Base-by-base conservation (phyloP, 1,140 invertebrate genomes). In the Drosophila tropicalis region DNA sequence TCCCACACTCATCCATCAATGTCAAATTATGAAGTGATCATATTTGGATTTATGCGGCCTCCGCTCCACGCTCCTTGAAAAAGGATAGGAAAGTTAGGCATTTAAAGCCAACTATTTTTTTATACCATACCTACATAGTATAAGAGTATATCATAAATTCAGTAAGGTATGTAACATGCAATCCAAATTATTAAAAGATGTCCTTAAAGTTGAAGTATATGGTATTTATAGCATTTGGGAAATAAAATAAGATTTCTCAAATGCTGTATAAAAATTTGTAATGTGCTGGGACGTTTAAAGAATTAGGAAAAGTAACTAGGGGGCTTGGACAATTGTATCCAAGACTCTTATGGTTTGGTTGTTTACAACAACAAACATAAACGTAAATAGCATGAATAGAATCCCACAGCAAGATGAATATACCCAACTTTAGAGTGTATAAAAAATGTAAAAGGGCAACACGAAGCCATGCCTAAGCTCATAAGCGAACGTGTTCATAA, bases 11-110 rank as follows among this genome's bases (percentile, higher is more conserved):
- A 91, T 91, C 90, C 78, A 91, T 91, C 90, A 91, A 91, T 91
- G 90, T 91, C 90, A 91, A 90, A 91, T 91, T 91, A 91, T 91
- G 90, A 91, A 91, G 90, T 91, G 90, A 91, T 91, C 90, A 91
- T 91, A 91, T 91, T 91, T 90, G 86, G 86, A 91, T 91, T 91
- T 91, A 90, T 91, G 90, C 90, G 80, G 60, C 75, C 79, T 55
- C 60, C 39, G 34, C 56, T 57, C 34, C 9, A 17, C n/a, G 39
- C 36, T 39, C 9, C 32, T n/a, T 19, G 15, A 10, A 29, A 29
- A 58, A 57, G 36, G 56, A 67, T 58, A 60, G 62, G 6, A 47
- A 17, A 36, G 22, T n/a, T 22, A n/a, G 39, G 63, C 19, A 6
- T 56, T 61, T 73, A 69, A 86, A 81, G 80, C 70, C 76, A 76